These are phyloP conservation scores for Trematomus loennbergii DNA, from an alignment of 2,113 vertebrate genomes.

Conservation along the genomic window DNA sequence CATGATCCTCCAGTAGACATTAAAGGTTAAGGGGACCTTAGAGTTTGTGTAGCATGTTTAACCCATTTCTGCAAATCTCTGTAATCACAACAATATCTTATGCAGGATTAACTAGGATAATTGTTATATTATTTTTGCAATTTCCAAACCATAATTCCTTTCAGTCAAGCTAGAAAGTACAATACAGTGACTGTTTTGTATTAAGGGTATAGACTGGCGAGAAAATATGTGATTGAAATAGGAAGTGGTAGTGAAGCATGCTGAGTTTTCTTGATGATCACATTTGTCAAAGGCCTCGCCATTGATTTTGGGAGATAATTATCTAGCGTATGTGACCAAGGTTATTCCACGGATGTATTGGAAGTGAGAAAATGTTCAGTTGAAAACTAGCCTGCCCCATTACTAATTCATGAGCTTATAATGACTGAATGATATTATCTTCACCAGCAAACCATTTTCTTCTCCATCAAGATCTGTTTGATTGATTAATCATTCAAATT, in stretches of 20 bases:
- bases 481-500: slow-evolving; percentile 66
- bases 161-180: neutral
- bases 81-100: neutral
- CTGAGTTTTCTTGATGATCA: slow-evolving; percentile 61
- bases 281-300: slow-evolving; percentile 70
- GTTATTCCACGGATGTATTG: slow-evolving; percentile 72
- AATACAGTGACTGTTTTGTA: neutral
- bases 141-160: neutral
- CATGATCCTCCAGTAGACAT: neutral
- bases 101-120: neutral
- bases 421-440: slow-evolving; percentile 72
- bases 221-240: slow-evolving; percentile 52
- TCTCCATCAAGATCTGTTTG: slow-evolving; percentile 52
- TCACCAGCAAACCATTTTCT: slow-evolving; percentile 45
- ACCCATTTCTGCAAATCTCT: neutral
- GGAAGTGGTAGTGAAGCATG: slow-evolving; percentile 46
- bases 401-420: slow-evolving; percentile 78
- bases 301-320: slow-evolving; percentile 78
- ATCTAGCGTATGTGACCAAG: slow-evolving; percentile 71
- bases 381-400: slow-evolving; percentile 59
- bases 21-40: neutral
- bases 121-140: neutral
- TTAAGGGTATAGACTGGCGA: neutral
- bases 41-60: neutral
- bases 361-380: slow-evolving; percentile 57